Evolutionary conservation across 2,888 invertebrate species (phyloP), one percentile per base, ranked within the genome.

Genomic region (Creontiades dilutus): DNA sequence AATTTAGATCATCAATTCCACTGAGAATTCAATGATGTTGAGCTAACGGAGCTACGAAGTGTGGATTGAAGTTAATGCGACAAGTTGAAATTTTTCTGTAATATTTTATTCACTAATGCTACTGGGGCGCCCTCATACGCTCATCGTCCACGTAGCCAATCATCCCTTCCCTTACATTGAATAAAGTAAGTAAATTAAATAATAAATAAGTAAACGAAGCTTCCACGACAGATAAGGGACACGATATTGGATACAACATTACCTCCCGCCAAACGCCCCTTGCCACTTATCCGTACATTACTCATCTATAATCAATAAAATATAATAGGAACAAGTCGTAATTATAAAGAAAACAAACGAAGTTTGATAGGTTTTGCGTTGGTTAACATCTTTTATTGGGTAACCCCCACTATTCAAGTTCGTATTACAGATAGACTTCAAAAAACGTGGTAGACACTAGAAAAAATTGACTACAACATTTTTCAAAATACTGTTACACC

Each of bases 291-390:
- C 37, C 23, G 55, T 85, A 85, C 85, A 57, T 23, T 46, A 85
- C n/a, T 85, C 27, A 27, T 78, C 78, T 88, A 88, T 9, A 88
- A 23, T 52, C 88, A 48, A 52, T 88, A 88, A 88, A 78, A 78
- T 68, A 57, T 88, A 88, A 88, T 88, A 88, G 88, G 88, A 88
- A 88, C 88, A 88, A 61, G 61, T 78, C 28, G 55, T 80, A 78
- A 76, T 85, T 85, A 27, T 75, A 88, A 78, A 76, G 46, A 88
- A 88, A 55, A 78, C 27, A 86, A 86, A 86, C 48, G 75, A 47
- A 37, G 16, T 23, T 61, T 78, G 27, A 88, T 52, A 80, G 37
- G 27, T 88, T 88, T 80, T 28, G 78, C 61, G 61, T 86, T 86
- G 80, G 80, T 88, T 78, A 88, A 88, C 88, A 88, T 78, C 76